These are phyloP conservation scores for Cylas formicarius DNA, from an alignment of 1,140 invertebrate genomes.

Conservation along the genomic window DNA sequence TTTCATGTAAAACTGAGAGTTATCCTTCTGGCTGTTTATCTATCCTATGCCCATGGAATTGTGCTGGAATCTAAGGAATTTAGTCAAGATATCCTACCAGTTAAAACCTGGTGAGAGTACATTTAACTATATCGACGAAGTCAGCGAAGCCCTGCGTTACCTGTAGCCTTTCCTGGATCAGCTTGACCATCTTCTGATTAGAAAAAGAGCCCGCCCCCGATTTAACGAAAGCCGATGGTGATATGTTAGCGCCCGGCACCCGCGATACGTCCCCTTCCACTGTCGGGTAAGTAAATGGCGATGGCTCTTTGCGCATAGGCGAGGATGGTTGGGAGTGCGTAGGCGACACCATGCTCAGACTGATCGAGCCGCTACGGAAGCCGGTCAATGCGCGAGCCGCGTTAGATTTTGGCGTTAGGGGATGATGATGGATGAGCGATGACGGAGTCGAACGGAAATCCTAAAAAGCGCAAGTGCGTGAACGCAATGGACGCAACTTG, in stretches of 20 bases:
- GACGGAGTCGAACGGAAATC: background rate
- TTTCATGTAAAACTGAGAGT: too few species aligned
- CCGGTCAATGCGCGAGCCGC: constrained; percentile 55
- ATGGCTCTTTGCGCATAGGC: constrained; percentile 56
- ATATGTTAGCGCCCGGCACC: constrained; percentile 1
- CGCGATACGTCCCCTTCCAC: background rate
- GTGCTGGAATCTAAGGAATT: too few species aligned
- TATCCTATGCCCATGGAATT: too few species aligned
- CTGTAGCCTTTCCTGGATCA: constrained; percentile 13
- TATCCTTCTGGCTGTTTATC: too few species aligned
- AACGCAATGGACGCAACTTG: too few species aligned
- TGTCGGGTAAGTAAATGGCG: constrained; percentile 46
- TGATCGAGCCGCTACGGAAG: constrained; percentile 41
- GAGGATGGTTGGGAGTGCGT: constrained; percentile 56
- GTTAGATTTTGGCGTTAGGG: constrained; percentile 48
- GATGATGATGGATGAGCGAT: constrained; percentile 8
- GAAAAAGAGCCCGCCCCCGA: background rate
- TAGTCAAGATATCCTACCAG: too few species aligned
- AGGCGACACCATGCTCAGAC: constrained; percentile 39
- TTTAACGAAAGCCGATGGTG: constrained; percentile 26
- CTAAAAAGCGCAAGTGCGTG: background rate
- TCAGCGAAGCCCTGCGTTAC: constrained; percentile 4
- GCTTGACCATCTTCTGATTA: constrained; percentile 10
- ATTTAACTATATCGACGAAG: too few species aligned
- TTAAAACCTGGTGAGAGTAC: too few species aligned